phyloP scores from a whole-genome alignment of 2,888 invertebrate species.

The Adelphocoris suturalis region DNA sequence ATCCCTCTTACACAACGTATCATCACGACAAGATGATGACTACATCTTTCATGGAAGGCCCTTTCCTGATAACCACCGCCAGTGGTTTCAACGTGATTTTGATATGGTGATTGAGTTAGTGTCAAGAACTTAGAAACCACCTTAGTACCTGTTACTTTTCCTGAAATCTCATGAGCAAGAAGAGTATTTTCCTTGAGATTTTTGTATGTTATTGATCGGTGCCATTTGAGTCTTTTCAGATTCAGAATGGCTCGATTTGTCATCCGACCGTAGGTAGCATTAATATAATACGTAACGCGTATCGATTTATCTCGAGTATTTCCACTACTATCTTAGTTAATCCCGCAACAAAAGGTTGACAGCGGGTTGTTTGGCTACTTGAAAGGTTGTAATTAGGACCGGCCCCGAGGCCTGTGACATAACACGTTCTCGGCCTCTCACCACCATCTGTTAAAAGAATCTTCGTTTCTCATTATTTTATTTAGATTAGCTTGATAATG shows the following conservation, averaged over 20 bases:
- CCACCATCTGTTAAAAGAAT: background rate
- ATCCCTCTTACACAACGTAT: constrained; percentile 27
- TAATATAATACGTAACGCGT: background rate
- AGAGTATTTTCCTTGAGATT: background rate
- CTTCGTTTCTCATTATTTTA: background rate
- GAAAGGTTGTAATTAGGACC: background rate
- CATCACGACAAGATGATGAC: constrained; percentile 1
- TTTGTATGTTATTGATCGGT: background rate
- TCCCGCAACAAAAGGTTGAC: background rate
- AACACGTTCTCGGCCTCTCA: background rate
- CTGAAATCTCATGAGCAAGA: background rate
- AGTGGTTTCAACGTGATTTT: constrained; percentile 15
- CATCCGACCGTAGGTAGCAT: background rate
- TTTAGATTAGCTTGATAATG: background rate
- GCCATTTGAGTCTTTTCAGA: background rate
- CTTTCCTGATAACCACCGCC: background rate
- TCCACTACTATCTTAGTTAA: background rate
- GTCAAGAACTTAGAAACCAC: background rate
- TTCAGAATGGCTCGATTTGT: background rate
- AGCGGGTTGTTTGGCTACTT: constrained; percentile 37
- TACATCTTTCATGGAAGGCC: background rate
- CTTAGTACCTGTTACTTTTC: background rate
- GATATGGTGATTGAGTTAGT: background rate
- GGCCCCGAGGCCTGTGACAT: background rate
- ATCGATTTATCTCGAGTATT: background rate